These are phyloP conservation scores for Clarias macrocephalus DNA, from an alignment of 2,113 vertebrate genomes.

Conservation along the genomic window DNA sequence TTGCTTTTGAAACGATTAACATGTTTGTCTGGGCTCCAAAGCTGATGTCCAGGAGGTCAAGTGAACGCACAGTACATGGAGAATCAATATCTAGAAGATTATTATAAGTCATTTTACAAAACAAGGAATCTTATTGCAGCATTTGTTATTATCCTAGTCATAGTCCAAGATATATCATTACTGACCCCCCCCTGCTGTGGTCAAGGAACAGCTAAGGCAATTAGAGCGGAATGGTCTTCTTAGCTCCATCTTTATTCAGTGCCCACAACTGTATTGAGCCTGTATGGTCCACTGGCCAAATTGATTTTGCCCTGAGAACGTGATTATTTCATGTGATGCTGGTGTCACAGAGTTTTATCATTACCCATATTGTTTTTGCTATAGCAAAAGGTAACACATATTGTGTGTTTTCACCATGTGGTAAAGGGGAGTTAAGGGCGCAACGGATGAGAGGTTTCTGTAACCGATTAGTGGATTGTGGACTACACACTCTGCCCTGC, in stretches of 20 bases:
- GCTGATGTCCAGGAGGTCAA: background rate
- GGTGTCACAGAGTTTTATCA: conserved; percentile 35
- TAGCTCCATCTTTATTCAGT: conserved; percentile 43
- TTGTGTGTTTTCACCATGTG: conserved; percentile 7
- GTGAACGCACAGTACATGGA: background rate
- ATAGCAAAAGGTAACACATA: background rate
- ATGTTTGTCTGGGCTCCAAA: background rate
- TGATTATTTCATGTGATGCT: conserved; percentile 56
- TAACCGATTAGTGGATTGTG: conserved; percentile 22
- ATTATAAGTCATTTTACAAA: background rate
- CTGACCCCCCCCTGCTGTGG: background rate
- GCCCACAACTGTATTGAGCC: conserved; percentile 42
- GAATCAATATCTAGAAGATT: background rate
- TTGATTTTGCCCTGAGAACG: conserved; percentile 50
- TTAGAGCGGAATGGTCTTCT: conserved; percentile 16
- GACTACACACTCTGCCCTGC: conserved; percentile 19
- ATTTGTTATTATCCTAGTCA: background rate
- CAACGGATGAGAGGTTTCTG: conserved; percentile 6
- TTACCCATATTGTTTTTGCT: conserved; percentile 51
- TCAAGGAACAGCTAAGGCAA: background rate
- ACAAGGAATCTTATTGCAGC: too few relatives aligned
- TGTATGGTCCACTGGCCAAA: conserved; percentile 44
- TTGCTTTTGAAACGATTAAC: background rate
- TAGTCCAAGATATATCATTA: background rate
- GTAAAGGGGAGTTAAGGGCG: background rate